Evolutionary conservation across 2,888 invertebrate species (phyloP).

Genomic region (Dicranocentrus wangi): DNA sequence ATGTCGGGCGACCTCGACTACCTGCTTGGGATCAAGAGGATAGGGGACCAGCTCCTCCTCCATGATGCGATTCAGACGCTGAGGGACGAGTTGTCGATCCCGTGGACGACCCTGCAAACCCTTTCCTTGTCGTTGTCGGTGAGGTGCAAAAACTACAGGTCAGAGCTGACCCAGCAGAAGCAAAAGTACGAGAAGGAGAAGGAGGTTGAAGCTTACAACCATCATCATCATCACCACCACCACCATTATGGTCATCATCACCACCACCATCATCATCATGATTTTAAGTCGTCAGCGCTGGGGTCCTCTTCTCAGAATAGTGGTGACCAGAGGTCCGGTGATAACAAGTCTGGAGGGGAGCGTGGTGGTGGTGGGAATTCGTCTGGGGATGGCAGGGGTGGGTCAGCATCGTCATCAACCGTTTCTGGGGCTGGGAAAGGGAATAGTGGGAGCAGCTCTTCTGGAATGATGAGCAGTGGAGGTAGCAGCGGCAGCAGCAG

Average conservation of each 20-base stretch:
- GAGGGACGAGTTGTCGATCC: conserved; percentile 67
- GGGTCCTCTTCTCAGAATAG: background rate
- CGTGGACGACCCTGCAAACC: conserved; percentile 67
- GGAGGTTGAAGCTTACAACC: background rate
- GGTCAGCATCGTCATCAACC: no score
- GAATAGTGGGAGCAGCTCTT: background rate
- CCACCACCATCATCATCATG: conserved; percentile 8
- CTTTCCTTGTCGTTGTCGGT: conserved; percentile 66
- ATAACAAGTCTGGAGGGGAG: no score
- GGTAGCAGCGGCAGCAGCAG: no score
- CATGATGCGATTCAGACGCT: conserved; percentile 66
- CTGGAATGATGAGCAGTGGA: no score
- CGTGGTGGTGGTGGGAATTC: no score
- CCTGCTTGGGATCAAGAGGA: conserved; percentile 56
- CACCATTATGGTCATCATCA: conserved; percentile 21
- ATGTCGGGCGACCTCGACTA: conserved; percentile 58
- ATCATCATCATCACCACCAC: conserved; percentile 21
- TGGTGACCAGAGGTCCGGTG: no score
- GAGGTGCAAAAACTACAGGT: conserved; percentile 70
- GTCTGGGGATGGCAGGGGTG: no score
- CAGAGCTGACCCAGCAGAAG: conserved; percentile 36
- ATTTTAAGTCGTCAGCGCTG: background rate
- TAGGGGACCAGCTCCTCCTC: conserved; percentile 70
- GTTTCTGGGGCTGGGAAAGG: no score
- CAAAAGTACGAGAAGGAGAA: background rate